Base-by-base conservation (phyloP, 2,797 vertebrate genomes). In the Eulemur coronatus region DNA sequence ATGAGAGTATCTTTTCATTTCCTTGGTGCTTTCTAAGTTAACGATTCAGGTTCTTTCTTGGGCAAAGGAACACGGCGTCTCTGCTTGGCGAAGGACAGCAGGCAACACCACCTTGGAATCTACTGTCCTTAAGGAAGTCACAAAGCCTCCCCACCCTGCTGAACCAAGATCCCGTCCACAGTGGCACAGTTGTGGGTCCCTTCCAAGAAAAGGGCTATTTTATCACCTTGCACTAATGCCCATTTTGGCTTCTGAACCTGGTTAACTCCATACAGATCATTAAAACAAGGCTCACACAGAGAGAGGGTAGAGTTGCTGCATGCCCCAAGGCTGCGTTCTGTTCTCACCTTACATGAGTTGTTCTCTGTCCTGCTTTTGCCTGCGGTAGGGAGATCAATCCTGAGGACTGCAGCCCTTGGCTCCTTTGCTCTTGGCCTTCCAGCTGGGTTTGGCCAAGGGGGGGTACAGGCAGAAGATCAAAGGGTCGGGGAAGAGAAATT, bases 41-140 rank as follows among this genome's bases (percentile, higher is more conserved):
- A 85, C 48, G 92, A 90, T 69, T 28, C 17, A 10, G 84, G 43
- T 55, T 82, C 72, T 84, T 82, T 65, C 85, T 94, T 89, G 91
- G 89, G 89, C 79, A 96, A 84, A 92, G 85, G 67, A 92, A 67
- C 26, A 30, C 7, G 52, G 65, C 0, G 0, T 30, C 63, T 96
- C 46, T 79, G 63, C 61, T 57, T 50, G 50, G 55, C 13, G 41
- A 46, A 89, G 17, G 26, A 20, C 79, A 11, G 2, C 3, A n/a
- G 43, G 24, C 43, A 52, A 35, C 7, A 28, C 9, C 46, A 7
- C 35, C 48, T 65, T 84, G 55, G 70, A 55, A 50, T 72, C 70
- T 26, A 46, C 41, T 78, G 80, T 78, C 33, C 28, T 61, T 20
- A 89, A 70, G 1, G 35, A 91, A 82, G 78, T 48, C 52, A 63